These are phyloP conservation scores for Cenopis cana DNA, from an alignment of 2,888 invertebrate species.

Conservation along the genomic window DNA sequence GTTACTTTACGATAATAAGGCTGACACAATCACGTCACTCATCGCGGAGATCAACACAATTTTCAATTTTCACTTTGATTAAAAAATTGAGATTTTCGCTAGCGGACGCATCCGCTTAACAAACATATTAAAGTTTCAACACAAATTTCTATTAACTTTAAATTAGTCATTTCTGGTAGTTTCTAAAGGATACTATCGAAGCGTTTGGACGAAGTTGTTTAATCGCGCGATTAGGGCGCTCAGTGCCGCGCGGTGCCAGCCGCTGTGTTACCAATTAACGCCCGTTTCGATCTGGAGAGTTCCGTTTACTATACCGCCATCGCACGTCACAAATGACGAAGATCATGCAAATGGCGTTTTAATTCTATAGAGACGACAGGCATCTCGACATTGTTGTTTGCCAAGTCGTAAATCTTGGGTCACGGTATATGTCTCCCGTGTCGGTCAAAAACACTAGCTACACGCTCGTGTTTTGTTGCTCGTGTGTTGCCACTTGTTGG, in stretches of 20 bases:
- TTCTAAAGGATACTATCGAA: conserved; percentile 38
- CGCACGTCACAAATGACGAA: background rate
- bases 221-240: conserved; percentile 65
- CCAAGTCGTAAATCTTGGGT: no score
- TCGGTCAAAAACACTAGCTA: no score
- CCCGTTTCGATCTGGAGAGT: conserved; percentile 51
- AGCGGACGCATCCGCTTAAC: no score
- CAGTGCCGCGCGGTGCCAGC: conserved; percentile 65
- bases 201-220: conserved; percentile 67
- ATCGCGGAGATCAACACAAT: background rate
- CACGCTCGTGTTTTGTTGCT: no score
- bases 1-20: no score
- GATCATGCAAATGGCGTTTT: background rate
- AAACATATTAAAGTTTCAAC: no score
- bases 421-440: no score
- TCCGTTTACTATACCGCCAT: background rate
- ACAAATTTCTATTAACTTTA: background rate
- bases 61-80: no score
- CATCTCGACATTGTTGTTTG: no score
- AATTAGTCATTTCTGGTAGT: conserved; percentile 5
- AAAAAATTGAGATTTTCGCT: no score
- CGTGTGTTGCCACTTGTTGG: no score
- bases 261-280: conserved; percentile 64
- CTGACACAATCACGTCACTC: background rate
- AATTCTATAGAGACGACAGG: no score